Percentiles rank a stretch among this genome's conserved stretches.
Evolutionary conservation across 2,888 invertebrate genomes (phyloP).

Genomic region (Periphyllus acericola): DNA sequence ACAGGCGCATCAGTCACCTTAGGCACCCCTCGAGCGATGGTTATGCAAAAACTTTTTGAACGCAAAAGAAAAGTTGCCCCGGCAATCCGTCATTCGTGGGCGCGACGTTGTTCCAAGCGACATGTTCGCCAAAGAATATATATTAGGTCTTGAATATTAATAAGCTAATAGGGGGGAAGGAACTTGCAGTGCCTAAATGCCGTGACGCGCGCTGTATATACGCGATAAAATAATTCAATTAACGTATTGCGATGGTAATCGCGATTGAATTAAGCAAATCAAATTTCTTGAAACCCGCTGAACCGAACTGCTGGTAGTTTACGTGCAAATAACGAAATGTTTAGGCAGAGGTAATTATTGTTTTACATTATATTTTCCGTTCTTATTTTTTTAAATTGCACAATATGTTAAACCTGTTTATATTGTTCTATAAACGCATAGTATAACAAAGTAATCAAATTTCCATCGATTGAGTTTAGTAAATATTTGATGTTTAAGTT

Average conservation of each 20-base stretch:
- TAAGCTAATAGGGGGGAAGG: neutral
- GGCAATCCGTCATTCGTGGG: slow-evolving; percentile 46
- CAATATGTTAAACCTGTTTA: no score
- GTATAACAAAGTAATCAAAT: no score
- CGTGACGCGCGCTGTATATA: neutral
- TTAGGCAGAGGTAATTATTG: neutral
- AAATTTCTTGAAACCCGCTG: neutral
- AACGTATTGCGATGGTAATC: slow-evolving; percentile 10
- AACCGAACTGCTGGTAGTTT: neutral
- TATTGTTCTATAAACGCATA: neutral
- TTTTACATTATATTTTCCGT: neutral
- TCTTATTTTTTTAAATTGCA: neutral
- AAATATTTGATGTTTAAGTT: no score
- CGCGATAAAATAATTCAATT: slow-evolving; percentile 14
- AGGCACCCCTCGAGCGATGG: slow-evolving; percentile 13
- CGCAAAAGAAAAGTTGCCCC: slow-evolving; percentile 53
- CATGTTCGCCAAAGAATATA: slow-evolving; percentile 15
- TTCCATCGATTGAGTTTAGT: no score
- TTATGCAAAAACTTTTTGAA: slow-evolving; percentile 53
- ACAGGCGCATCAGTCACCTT: slow-evolving; percentile 33
- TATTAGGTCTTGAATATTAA: slow-evolving; percentile 47
- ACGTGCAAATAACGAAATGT: neutral
- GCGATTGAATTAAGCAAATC: neutral
- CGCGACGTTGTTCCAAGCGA: neutral
- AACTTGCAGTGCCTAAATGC: neutral